Percentiles rank a stretch among this genome's conserved stretches.
phyloP scores from a whole-genome alignment of 1,140 invertebrate genomes.

The Nebria ingens region DNA sequence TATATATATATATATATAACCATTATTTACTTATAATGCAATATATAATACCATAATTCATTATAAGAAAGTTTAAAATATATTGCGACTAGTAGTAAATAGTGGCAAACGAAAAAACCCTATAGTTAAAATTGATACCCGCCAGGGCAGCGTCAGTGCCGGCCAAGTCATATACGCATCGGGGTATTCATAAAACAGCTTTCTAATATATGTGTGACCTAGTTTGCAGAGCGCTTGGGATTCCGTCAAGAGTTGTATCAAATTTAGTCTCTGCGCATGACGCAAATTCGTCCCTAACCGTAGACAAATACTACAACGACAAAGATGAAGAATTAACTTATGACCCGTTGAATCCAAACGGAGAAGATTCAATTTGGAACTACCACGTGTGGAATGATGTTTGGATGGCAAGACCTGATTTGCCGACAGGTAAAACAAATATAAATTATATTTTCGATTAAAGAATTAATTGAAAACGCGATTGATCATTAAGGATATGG shows the following conservation, averaged over 20 bases:
- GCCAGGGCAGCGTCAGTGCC: no score
- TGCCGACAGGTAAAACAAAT: slow-evolving; percentile 42
- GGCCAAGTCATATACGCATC: no score
- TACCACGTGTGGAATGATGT: slow-evolving; percentile 75
- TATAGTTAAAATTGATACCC: slow-evolving; percentile 65
- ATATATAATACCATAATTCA: background rate
- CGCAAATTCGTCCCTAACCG: slow-evolving; percentile 55
- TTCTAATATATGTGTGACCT: no score
- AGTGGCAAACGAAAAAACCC: slow-evolving; percentile 41
- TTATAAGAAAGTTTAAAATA: background rate
- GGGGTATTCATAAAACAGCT: no score
- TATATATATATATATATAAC: no score
- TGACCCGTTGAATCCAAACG: slow-evolving; percentile 42
- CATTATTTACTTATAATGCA: no score
- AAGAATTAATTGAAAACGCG: background rate
- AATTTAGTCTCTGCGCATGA: slow-evolving; percentile 66
- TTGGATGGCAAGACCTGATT: slow-evolving; percentile 61
- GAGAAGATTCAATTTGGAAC: slow-evolving; percentile 59
- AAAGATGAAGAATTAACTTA: slow-evolving; percentile 46
- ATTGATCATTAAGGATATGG: slow-evolving; percentile 41
- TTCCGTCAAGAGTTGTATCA: slow-evolving; percentile 57
- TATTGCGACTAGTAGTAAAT: background rate
- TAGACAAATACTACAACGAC: slow-evolving; percentile 58
- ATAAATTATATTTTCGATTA: slow-evolving; percentile 7
- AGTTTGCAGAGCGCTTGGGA: slow-evolving; percentile 62